Base-by-base conservation (phyloP, 2,888 invertebrate genomes). In the Cyclophora albipunctata region DNA sequence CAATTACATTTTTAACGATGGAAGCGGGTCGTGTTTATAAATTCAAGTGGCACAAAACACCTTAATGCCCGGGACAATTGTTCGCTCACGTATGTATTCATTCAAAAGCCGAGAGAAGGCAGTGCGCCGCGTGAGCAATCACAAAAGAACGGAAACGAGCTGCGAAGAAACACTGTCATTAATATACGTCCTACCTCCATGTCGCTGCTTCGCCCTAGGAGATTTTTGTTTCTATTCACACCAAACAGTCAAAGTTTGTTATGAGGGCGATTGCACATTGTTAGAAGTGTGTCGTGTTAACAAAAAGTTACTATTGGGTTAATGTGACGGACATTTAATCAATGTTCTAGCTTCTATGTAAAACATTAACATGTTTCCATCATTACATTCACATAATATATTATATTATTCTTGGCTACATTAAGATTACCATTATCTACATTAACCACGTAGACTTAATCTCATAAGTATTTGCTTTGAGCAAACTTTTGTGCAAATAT, bases 91-190 rank as follows among this genome's bases (percentile, higher is more conserved):
- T 80, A 76, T 75, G 76, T 69, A 67, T 63, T 65, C 68, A 73
- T 79, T 80, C 73, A 79, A 72, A 71, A 70, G 70, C 69, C 68
- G 67, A 66, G 69, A 67, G 69, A 65, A 71, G 62, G 69, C 65
- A 70, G 68, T 66, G 46, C 52, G 50, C 44, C 49, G 45, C 54
- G 73, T 69, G 76, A 78, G 74, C 75, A 70, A 66, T 75, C 77
- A 82, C 81, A 82, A 82, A 80, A 73, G 78, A 75, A 61, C 66
- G 71, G 74, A 73, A 80, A 76, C 75, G 76, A 73, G 73, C 69
- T 69, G 67, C 69, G 73, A 78, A 78, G 79, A 79, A 81, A 83
- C 78, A 78, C 69, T 71, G 74, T 73, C 78, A 75, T 81, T 80
- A 81, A 81, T 84, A 81, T 75, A 75, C 76, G 74, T 71, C 70